Evolutionary conservation across 2,113 vertebrate species (phyloP).

Genomic region (Chaetodon trifascialis): DNA sequence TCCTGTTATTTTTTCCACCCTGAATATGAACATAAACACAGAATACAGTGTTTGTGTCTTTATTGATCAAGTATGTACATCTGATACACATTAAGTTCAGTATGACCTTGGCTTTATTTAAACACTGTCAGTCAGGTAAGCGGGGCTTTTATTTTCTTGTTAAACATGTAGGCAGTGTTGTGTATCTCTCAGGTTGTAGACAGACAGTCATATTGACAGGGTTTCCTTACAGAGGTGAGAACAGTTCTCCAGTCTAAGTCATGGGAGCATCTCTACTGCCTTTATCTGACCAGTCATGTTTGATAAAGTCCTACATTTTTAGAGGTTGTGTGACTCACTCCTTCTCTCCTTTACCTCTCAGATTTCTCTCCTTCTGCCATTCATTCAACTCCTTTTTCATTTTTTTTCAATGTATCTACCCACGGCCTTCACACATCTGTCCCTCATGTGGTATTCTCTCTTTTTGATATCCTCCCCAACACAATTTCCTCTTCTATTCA

Average conservation of each 20-base stretch:
- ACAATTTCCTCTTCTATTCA: conserved; percentile 19
- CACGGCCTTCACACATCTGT: conserved; percentile 14
- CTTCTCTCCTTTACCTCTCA: background rate
- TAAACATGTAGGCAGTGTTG: background rate
- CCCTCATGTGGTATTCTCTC: background rate
- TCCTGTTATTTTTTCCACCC: too few species aligned
- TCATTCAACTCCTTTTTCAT: background rate
- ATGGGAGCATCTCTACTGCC: background rate
- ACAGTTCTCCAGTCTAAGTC: background rate
- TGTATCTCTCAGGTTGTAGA: conserved; percentile 14
- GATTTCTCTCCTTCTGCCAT: conserved; percentile 3
- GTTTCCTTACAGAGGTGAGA: background rate
- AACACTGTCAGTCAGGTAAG: background rate
- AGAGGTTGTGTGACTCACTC: conserved; percentile 18
- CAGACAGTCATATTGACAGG: background rate
- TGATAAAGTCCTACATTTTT: background rate
- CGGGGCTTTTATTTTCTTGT: conserved; percentile 1
- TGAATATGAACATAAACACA: background rate
- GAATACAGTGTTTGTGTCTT: too few species aligned
- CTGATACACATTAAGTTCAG: background rate
- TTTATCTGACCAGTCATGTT: background rate
- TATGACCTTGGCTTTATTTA: conserved; percentile 1
- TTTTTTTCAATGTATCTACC: background rate
- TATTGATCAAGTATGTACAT: background rate
- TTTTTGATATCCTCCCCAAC: conserved; percentile 2